Base-by-base conservation (phyloP, 1,140 invertebrate genomes). In the Diachasmimorpha longicaudata region DNA sequence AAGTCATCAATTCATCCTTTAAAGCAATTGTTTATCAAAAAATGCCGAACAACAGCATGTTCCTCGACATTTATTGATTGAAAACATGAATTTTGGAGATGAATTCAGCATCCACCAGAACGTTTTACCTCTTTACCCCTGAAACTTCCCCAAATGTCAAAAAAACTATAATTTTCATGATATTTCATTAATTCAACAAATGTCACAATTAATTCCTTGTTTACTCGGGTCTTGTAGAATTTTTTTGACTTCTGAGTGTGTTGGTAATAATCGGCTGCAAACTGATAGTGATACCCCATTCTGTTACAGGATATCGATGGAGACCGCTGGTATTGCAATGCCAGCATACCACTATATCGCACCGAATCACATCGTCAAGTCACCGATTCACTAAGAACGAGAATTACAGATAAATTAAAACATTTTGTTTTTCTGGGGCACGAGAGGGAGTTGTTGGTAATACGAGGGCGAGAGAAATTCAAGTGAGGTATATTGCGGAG, bases 331-430 rank as follows among this genome's bases (percentile, higher is more conserved):
- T 81, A 91, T 96, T 90, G 94, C 94, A 82, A 93, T 97, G 91
- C 94, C 94, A 77, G 94, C 95, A 75, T 97, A 96, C 91, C 95
- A 96, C 88, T 96, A 96, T 91, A 95, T 97, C 87, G 93, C 95
- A 80, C 95, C 95, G 71, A 96, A 96, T 90, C 94, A 96, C 91
- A 96, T 97, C 87, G 95, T 97, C 82, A 96, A 96, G 90, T 94
- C 95, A 78, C 94, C 95, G 80, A 96, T 96, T 85, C 95, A 97
- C 91, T 96, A 94, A 71, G 58, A 55, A 21, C 11, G 13, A 19
- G 23, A 14, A 4, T 63, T 63, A 31, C 9, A n/a, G 9, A 31
- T 31, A 31, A 8, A n/a, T 52, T 52, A 16, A 52, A 52, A 16
- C 6, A 16, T 52, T 52, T 16, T 52, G 48, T 52, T 52, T n/a